These are phyloP conservation scores for Eremobia ochroleuca DNA, from an alignment of 2,888 invertebrate genomes.

Conservation along the genomic window DNA sequence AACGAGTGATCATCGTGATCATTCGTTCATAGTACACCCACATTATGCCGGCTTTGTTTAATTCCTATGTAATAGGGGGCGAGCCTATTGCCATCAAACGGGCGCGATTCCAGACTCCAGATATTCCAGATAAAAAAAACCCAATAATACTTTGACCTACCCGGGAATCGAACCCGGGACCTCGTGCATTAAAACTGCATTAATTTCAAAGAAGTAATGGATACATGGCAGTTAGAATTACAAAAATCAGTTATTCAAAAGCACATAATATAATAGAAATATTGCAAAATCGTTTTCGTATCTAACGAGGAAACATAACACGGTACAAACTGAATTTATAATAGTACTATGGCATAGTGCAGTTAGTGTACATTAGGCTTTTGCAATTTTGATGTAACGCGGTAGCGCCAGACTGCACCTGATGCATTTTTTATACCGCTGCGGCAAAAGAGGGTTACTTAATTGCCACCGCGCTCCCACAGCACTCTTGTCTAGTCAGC, in stretches of 20 bases:
- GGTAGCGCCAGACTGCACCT: conserved; percentile 56
- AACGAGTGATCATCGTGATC: too few relatives aligned
- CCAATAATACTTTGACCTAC: not conserved
- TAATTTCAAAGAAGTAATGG: not conserved
- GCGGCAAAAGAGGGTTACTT: conserved; percentile 38
- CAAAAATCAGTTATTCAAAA: conserved; percentile 8
- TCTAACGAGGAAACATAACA: conserved; percentile 42
- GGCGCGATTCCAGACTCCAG: not conserved
- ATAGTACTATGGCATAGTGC: conserved; percentile 15
- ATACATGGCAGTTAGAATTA: not conserved
- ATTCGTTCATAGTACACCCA: not conserved
- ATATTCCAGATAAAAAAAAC: not conserved
- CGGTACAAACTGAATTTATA: conserved; percentile 23
- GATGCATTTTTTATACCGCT: conserved; percentile 70
- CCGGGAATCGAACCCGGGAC: not conserved
- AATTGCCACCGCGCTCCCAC: conserved; percentile 32
- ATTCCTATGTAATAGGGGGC: not conserved
- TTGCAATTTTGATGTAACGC: conserved; percentile 59
- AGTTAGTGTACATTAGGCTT: conserved; percentile 28
- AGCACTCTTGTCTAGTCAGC: conserved; percentile 22
- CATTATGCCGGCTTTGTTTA: not conserved
- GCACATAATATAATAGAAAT: not conserved
- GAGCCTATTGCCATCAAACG: not conserved
- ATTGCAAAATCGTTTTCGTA: conserved; percentile 24
- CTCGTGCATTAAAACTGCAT: not conserved